Evolutionary conservation across 2,888 invertebrate species (phyloP).

Genomic region (Oscheius sp.): DNA sequence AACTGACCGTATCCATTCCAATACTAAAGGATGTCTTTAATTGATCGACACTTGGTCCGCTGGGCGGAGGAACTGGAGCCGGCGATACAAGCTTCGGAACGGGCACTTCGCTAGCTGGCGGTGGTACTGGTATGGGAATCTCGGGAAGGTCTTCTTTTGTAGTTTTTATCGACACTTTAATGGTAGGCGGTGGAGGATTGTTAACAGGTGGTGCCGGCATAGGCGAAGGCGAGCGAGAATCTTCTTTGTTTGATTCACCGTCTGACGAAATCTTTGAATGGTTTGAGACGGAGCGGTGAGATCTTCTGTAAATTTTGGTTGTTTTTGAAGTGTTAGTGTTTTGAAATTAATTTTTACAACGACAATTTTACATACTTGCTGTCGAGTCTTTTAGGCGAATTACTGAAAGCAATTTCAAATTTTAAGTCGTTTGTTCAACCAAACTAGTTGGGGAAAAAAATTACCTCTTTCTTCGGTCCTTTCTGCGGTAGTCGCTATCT

Average conservation of each 20-base stretch:
- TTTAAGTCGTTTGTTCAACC: not conserved
- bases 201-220: not conserved
- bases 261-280: slow-evolving; percentile 10
- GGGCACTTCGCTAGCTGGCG: not conserved
- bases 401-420: not conserved
- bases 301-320: not conserved
- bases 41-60: not conserved
- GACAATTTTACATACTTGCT: not conserved
- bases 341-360: not conserved
- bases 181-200: slow-evolving; percentile 10
- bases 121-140: slow-evolving; percentile 10
- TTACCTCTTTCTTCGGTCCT: not conserved
- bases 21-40: slow-evolving; percentile 20
- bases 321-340: not conserved
- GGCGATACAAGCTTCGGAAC: not conserved
- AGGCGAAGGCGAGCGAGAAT: slow-evolving; percentile 11
- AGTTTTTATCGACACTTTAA: slow-evolving; percentile 11
- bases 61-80: not conserved
- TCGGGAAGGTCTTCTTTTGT: slow-evolving; percentile 18
- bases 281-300: slow-evolving; percentile 1
- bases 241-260: not conserved
- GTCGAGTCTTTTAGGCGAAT: not conserved
- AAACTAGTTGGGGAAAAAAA: not conserved
- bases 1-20: slow-evolving; percentile 24
- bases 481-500: not conserved